Conservation (phyloP, 2,888 invertebrate genomes). For the Calliopum simillimum region DNA sequence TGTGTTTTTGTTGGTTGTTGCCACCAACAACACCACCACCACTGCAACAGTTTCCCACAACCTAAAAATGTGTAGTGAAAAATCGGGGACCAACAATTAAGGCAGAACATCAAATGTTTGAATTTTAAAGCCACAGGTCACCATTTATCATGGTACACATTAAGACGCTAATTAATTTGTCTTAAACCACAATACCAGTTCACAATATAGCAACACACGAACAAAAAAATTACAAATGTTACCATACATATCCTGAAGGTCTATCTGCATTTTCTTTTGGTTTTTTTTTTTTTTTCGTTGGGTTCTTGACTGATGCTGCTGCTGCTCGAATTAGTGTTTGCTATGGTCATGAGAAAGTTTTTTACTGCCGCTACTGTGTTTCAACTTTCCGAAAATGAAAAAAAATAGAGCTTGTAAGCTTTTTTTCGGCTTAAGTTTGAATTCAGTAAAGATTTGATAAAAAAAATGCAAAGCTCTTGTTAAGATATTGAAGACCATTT, state of each 20-base stretch:
- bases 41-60: background rate
- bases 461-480: background rate
- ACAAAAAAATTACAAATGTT: background rate
- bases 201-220: background rate
- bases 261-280: background rate
- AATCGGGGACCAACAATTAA: background rate
- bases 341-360: slow-evolving; percentile 14
- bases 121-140: slow-evolving; percentile 24
- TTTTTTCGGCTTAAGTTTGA: too few relatives aligned
- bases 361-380: slow-evolving; percentile 14
- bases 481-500: background rate
- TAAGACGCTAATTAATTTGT: slow-evolving; percentile 39
- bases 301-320: too few relatives aligned
- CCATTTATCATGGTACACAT: slow-evolving; percentile 41
- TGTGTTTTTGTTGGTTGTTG: slow-evolving; percentile 6
- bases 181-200: slow-evolving; percentile 21
- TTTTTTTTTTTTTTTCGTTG: background rate
- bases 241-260: slow-evolving; percentile 10
- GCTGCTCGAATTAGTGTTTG: too few relatives aligned
- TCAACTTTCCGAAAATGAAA: background rate
- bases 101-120: background rate
- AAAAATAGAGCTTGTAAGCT: background rate
- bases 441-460: background rate
- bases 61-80: too few relatives aligned
- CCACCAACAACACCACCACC: slow-evolving; percentile 1